Evolutionary conservation across 2,888 invertebrate genomes (phyloP), one percentile per base, ranked within the genome.

Genomic region (Apodemia mormo): DNA sequence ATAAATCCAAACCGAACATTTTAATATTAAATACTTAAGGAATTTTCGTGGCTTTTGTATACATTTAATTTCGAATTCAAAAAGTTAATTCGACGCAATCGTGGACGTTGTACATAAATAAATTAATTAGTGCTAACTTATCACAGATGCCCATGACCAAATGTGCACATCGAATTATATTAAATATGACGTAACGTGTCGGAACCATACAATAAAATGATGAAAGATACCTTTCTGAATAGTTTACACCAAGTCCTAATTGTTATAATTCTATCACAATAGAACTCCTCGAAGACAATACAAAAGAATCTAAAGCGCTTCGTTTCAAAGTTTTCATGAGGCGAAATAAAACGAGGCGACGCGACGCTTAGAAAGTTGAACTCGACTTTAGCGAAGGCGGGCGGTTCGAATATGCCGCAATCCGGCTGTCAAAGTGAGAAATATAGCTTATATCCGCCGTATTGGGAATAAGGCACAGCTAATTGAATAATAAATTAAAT

Each of bases 371-470:
- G 78, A 87, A 91, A 91, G 87, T 92, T 90, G 83, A 81, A 83
- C 82, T 81, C 78, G 81, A 80, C 80, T 80, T 45, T 22, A 49
- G 22, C 29, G 29, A 49, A 52, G 68, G 68, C 68, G 68, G 52
- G 65, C 68, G 65, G 68, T 33, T 22, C 68, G 65, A 67, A 67
- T 67, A 52, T 52, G 78, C 79, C 76, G 77, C 83, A 84, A 85
- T 86, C 83, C 81, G 80, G 80, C 85, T 87, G 87, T 89, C 90
- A 89, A 89, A 89, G 83, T 84, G 85, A 89, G 89, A 92, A 89
- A 90, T 90, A 92, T 92, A 84, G 85, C 84, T 71, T 68, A 70
- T 68, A 68, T 69, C 71, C 74, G 71, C 73, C 52, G 68, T 68
- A 72, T 68, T 65, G 66, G 66, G 58, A 69, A 56, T 58, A 58